These are phyloP conservation scores for Chesias legatella DNA, from an alignment of 2,888 invertebrate species.

Conservation along the genomic window DNA sequence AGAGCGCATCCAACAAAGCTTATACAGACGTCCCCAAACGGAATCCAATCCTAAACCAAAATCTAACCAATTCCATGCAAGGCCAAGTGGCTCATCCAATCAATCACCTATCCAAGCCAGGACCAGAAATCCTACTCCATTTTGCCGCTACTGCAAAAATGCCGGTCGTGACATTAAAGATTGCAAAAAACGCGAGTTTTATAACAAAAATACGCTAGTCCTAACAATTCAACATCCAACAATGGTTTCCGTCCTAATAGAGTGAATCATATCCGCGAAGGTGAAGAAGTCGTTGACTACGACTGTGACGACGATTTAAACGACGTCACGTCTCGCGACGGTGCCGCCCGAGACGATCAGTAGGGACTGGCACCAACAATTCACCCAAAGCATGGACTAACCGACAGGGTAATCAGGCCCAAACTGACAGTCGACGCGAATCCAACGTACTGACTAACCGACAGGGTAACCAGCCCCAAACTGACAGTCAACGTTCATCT, in stretches of 20 bases:
- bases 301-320: slow-evolving; percentile 11
- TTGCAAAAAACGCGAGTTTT: slow-evolving; percentile 5
- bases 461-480: neutral
- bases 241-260: too few species aligned
- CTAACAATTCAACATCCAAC: too few species aligned
- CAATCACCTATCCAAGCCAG: too few species aligned
- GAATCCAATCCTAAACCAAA: neutral
- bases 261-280: too few species aligned
- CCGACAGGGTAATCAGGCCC: too few species aligned
- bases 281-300: neutral
- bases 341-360: slow-evolving; percentile 11
- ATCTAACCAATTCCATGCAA: too few species aligned
- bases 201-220: too few species aligned
- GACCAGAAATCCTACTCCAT: neutral
- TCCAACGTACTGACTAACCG: too few species aligned
- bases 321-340: slow-evolving; percentile 7
- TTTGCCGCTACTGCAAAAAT: slow-evolving; percentile 14
- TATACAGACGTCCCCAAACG: neutral
- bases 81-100: too few species aligned
- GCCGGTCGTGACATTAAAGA: slow-evolving; percentile 1
- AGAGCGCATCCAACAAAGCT: slow-evolving; percentile 9
- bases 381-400: too few species aligned
- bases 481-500: neutral
- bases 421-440: neutral
- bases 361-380: slow-evolving; percentile 6